phyloP scores from a whole-genome alignment of 2,888 invertebrate genomes.

The Alcis repandata region DNA sequence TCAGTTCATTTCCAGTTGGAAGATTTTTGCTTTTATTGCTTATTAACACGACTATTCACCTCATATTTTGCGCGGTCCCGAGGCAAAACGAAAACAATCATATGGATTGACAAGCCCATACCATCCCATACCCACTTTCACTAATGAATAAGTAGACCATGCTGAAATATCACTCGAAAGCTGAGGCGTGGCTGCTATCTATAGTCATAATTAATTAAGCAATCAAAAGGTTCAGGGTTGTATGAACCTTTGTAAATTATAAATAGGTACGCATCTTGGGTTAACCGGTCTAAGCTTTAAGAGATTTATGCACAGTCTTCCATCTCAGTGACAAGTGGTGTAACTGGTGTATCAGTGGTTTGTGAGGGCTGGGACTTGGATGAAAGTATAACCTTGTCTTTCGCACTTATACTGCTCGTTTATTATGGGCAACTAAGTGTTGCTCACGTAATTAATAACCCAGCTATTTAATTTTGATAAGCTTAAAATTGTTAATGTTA shows the following conservation, averaged over 20 bases:
- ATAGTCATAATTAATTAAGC: conserved; percentile 33
- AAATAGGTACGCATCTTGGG: conserved; percentile 26
- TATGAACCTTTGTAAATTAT: conserved; percentile 23
- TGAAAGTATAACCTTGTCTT: conserved; percentile 14
- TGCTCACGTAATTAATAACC: background rate
- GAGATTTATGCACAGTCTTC: conserved; percentile 27
- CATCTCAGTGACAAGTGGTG: conserved; percentile 11
- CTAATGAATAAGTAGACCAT: conserved; percentile 58
- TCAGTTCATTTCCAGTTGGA: no score
- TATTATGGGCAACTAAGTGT: background rate
- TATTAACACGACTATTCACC: no score
- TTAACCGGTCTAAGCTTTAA: conserved; percentile 22
- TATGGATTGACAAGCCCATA: conserved; percentile 44
- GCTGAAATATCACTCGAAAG: conserved; percentile 37
- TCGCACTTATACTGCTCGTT: background rate
- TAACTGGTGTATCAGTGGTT: conserved; percentile 8
- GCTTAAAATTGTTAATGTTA: no score
- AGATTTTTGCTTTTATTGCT: no score
- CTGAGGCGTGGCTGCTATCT: conserved; percentile 31
- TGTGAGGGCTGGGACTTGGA: background rate
- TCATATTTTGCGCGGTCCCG: background rate
- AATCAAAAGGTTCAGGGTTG: conserved; percentile 16
- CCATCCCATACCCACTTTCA: conserved; percentile 59
- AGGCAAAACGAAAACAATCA: conserved; percentile 17
- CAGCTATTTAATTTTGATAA: no score